Percentiles rank a stretch among this genome's conserved stretches.
Evolutionary conservation across 2,888 invertebrate species (phyloP).

Genomic region (Scaptomyza flava): DNA sequence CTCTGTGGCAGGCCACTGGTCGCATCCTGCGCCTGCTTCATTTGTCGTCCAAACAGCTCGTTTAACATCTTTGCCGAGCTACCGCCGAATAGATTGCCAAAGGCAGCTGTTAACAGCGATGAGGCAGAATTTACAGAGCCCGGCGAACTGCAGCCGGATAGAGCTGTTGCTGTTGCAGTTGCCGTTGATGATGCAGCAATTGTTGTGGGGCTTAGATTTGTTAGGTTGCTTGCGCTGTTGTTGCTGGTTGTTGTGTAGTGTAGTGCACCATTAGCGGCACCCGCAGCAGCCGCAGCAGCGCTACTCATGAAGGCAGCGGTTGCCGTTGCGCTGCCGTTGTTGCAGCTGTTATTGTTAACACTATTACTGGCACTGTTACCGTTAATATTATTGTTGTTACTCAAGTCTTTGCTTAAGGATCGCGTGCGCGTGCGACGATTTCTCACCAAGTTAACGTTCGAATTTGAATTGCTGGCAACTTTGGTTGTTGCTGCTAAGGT

Average conservation of each 20-base stretch:
- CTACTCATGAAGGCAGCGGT: conserved; percentile 89
- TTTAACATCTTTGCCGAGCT: conserved; percentile 96
- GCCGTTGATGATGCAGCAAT: conserved; percentile 25
- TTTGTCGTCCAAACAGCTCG: conserved; percentile 93
- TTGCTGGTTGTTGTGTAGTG: conserved; percentile 84
- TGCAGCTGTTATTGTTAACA: conserved; percentile 60
- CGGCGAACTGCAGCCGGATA: conserved; percentile 63
- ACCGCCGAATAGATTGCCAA: conserved; percentile 88
- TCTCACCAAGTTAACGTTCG: conserved; percentile 59
- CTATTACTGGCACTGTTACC: conserved; percentile 45
- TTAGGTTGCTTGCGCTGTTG: conserved; percentile 36
- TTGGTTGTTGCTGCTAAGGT: conserved; percentile 32
- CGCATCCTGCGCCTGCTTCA: conserved; percentile 89
- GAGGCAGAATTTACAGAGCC: conserved; percentile 68
- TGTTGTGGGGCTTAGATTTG: conserved; percentile 36
- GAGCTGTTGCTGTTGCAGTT: conserved; percentile 42
- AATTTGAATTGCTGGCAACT: conserved; percentile 50
- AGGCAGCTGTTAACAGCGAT: conserved; percentile 78
- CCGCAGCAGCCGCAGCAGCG: conserved; percentile 88
- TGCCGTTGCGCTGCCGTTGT: conserved; percentile 72
- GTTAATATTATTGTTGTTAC: conserved; percentile 39
- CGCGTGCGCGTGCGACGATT: conserved; percentile 78
- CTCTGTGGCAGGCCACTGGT: conserved; percentile 84
- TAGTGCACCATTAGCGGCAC: conserved; percentile 91
- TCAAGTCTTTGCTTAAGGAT: conserved; percentile 73